Evolutionary conservation across 2,113 vertebrate genomes (phyloP), one percentile per base, ranked within the genome.

Genomic region (Caranx melampygus): DNA sequence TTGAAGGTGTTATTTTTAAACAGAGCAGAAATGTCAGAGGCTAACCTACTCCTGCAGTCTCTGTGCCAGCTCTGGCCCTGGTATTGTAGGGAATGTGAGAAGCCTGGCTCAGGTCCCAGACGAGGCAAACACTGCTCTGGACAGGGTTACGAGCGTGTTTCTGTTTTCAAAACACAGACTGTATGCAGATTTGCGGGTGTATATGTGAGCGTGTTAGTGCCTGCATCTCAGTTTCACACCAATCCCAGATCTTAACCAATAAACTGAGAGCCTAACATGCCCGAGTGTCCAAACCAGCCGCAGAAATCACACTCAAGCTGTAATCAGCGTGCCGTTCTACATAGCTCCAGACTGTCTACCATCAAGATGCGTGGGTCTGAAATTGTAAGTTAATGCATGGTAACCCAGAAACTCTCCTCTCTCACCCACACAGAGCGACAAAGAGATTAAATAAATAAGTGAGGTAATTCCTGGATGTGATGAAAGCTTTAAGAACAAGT

Each of bases 11-110:
- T 76, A 57, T 72, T 77, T 67, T 61, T 55, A 49, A 63, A 80
- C 69, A 42, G 73, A 20, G 14, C 45, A 49, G 51, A 31, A 57
- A 42, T 34, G 14, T 37, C 5, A 16, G 35, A 8, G 20, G 21
- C 47, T 64, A 72, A 75, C 67, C 54, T 60, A 37, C 67, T 81
- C 60, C 63, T 78, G 7, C 13, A 61, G 78, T 60, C 57, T 67
- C 33, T 54, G 75, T 90, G 86, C 89, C 86, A 84, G 65, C 75
- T 81, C 54, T 61, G 69, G 67, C 42, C 35, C 31, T 83, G 78
- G 87, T 87, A 89, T 71, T 83, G 75, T 67, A 18, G 54, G 85
- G 85, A 91, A 91, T 84, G 87, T 88, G 87, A 90, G 90, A 90
- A 82, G 71, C 47, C 74, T 93, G 90, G 91, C 89, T 14, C 26